phyloP scores from a whole-genome alignment of 2,888 invertebrate genomes.

The Folsomia candida region DNA sequence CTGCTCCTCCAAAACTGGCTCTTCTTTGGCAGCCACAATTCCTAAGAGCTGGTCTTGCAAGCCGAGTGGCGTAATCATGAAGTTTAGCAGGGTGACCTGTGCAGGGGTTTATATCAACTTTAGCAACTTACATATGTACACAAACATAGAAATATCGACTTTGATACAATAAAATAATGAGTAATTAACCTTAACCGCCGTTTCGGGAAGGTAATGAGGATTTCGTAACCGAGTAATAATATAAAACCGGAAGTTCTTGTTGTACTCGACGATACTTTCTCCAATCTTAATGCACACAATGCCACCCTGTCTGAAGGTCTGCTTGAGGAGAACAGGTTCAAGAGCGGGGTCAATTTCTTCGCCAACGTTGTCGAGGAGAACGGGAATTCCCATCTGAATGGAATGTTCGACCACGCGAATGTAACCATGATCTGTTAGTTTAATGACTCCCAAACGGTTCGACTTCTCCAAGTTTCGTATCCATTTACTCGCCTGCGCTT shows the following conservation, averaged over 20 bases:
- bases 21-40: slow-evolving; percentile 81
- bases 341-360: slow-evolving; percentile 74
- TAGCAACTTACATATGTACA: no score
- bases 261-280: slow-evolving; percentile 81
- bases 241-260: slow-evolving; percentile 78
- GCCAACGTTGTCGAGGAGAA: slow-evolving; percentile 81
- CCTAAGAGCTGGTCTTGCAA: slow-evolving; percentile 87
- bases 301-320: slow-evolving; percentile 76
- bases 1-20: slow-evolving; percentile 86
- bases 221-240: slow-evolving; percentile 86
- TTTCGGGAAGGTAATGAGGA: slow-evolving; percentile 88
- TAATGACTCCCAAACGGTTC: slow-evolving; percentile 75
- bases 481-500: slow-evolving; percentile 95
- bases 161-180: no score
- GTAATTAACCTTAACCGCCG: slow-evolving; percentile 57
- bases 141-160: no score
- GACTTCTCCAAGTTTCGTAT: slow-evolving; percentile 86
- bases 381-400: slow-evolving; percentile 74
- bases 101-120: no score
- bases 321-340: slow-evolving; percentile 62
- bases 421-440: slow-evolving; percentile 80
- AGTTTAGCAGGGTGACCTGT: slow-evolving; percentile 79
- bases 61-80: slow-evolving; percentile 92
- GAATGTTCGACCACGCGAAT: slow-evolving; percentile 74
- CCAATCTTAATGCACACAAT: slow-evolving; percentile 60